Base-by-base conservation (phyloP, 1,140 invertebrate genomes). In the Armadillidium nasatum region DNA sequence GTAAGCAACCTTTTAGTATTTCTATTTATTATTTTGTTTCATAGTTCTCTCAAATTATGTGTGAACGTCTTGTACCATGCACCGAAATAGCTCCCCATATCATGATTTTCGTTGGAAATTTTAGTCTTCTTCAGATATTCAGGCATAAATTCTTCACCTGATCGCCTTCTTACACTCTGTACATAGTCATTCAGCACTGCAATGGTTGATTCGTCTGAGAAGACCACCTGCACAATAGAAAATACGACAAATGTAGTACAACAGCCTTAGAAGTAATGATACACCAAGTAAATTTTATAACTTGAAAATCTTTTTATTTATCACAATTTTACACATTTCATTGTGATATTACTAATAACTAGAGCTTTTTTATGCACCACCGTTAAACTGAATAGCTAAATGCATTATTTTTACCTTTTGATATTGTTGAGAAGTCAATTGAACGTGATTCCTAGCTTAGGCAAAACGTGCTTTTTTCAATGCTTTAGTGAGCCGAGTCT, bases 81-180 rank as follows among this genome's bases (percentile, higher is more conserved):
- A 33, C 33, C 33, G 6, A 33, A 33, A 33, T 33, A 6, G 6
- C 60, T 66, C 21, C 60, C 1, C 21, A 66, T 22, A 66, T 4
- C 60, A 66, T 66, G 60, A 66, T 66, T 22, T n/a, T 66, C 60
- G 60, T 66, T 66, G 60, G 15, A 66, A 66, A 66, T 66, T 66
- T 66, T 7, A 66, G 33, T 33, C 60, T 66, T 66, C 21, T 66
- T 66, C 60, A 66, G 60, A 66, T 7, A 66, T 66, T 66, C 60
- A 66, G 21, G 60, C 60, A 66, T n/a, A 66, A 66, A 66, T 66
- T 66, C 60, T 7, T 66, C 60, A 66, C 15, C 15, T 2, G 60
- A n/a, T 6, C 1, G 60, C 21, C 60, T n/a, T 22, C 60, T 66
- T 66, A 66, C 60, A 1, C 60, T n/a, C 60, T 66, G 60, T 4